Evolutionary conservation across 2,888 invertebrate genomes (phyloP), one percentile per base, ranked within the genome.

Genomic region (Mycalesis mineus): DNA sequence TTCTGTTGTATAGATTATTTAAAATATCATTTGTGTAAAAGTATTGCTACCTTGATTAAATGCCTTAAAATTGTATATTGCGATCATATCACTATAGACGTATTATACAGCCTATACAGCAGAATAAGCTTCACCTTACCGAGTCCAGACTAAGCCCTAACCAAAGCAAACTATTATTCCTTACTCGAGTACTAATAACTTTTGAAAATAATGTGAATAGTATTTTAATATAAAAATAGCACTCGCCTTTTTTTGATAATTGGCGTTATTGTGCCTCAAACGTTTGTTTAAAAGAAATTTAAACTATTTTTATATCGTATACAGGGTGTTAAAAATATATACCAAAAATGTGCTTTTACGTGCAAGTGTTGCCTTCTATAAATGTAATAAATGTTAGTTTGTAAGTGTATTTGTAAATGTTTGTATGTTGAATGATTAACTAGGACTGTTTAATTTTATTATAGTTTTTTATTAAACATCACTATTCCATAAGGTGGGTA

Each of bases 261-360:
- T 77, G 80, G 82, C 84, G 82, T 83, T 75, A 76, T 76, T 70
- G 84, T 87, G 88, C 87, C 88, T 87, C 80, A 77, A 75, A 69
- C 68, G 67, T 73, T 58, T 61, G 56, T 33, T 74, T 74, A 74
- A 73, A 49, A 49, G 42, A 60, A 74, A 77, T 77, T 22, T 22
- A n/a, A n/a, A 83, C 75, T 87, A 87, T 87, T 88, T 88, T 87
- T 83, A 81, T 88, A 86, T 77, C 68, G 74, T 88, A 87, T 88
- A 88, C 88, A 89, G 88, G 88, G 88, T 88, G 88, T 84, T 81
- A 72, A 77, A 77, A 82, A 51, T 49, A 82, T 82, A 88, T 84
- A 88, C 88, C 88, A 88, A 89, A 88, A 64, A 83, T 81, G 82
- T 85, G 88, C 88, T 88, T 89, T 87, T 87, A 86, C 78, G 81